A percentile compares a stretch with the other conserved stretches of the same genome.
phyloP scores from a whole-genome alignment of 2,797 vertebrate genomes.

The Harpagifer antarcticus region DNA sequence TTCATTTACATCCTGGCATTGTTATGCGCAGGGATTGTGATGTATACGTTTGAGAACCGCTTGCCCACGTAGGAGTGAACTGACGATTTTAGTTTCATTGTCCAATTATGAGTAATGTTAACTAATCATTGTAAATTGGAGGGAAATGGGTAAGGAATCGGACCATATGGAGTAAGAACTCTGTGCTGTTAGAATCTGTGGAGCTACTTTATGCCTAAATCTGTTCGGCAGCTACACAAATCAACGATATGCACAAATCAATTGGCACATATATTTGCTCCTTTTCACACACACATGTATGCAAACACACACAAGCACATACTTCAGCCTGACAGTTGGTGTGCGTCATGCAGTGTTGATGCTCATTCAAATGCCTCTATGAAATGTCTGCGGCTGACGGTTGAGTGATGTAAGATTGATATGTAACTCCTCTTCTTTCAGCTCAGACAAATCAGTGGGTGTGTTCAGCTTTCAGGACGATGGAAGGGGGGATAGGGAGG shows the following conservation, averaged over 20 bases:
- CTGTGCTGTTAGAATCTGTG: background rate
- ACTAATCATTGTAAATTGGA: slow-evolving; percentile 23
- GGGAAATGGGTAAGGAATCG: background rate
- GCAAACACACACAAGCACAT: slow-evolving; percentile 12
- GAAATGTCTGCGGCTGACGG: slow-evolving; percentile 77
- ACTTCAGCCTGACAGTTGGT: slow-evolving; percentile 68
- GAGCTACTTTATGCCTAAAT: slow-evolving; percentile 1
- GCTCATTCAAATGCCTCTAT: slow-evolving; percentile 76
- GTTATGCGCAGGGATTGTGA: slow-evolving; percentile 29
- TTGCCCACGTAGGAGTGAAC: slow-evolving; percentile 54
- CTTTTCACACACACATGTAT: slow-evolving; percentile 3
- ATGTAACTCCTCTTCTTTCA: slow-evolving; percentile 79
- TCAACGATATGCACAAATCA: slow-evolving; percentile 17
- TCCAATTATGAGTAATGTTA: slow-evolving; percentile 60
- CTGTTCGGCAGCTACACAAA: slow-evolving; percentile 1
- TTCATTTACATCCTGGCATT: slow-evolving; percentile 31
- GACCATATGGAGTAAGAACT: slow-evolving; percentile 18
- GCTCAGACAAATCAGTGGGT: slow-evolving; percentile 81
- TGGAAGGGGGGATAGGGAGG: slow-evolving; percentile 42
- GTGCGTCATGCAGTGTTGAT: slow-evolving; percentile 70
- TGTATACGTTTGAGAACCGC: slow-evolving; percentile 46
- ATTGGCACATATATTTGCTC: slow-evolving; percentile 36
- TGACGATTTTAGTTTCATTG: slow-evolving; percentile 44
- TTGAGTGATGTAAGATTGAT: slow-evolving; percentile 85
- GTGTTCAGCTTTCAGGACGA: slow-evolving; percentile 74